Evolutionary conservation across 2,888 invertebrate genomes (phyloP).

Genomic region (Psylliodes chrysocephalus): DNA sequence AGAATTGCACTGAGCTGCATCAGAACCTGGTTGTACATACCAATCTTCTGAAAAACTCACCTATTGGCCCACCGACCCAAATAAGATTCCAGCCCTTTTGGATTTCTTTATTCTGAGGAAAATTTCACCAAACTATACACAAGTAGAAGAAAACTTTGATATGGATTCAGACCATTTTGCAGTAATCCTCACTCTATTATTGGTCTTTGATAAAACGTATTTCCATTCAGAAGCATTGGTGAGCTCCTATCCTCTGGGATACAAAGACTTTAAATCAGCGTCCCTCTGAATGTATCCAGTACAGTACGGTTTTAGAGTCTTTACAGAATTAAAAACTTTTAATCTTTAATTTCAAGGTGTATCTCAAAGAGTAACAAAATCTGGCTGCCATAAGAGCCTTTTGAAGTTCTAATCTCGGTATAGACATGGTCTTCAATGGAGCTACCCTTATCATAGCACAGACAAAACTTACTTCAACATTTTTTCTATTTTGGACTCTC

Average conservation of each 20-base stretch:
- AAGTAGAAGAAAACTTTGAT: too few relatives aligned
- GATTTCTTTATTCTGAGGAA: too few relatives aligned
- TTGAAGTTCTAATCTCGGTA: conserved; percentile 24
- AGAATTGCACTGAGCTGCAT: too few relatives aligned
- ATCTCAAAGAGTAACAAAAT: background rate
- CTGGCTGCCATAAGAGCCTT: conserved; percentile 9
- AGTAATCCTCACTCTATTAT: too few relatives aligned
- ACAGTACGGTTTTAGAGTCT: conserved; percentile 10
- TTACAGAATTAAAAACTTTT: conserved; percentile 2
- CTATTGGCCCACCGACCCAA: too few relatives aligned
- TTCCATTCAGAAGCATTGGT: conserved; percentile 13
- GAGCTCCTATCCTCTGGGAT: background rate
- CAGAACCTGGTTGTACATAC: too few relatives aligned
- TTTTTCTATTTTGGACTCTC: too few relatives aligned
- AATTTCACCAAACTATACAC: too few relatives aligned
- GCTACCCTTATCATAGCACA: background rate
- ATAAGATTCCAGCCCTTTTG: too few relatives aligned
- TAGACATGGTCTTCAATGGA: too few relatives aligned
- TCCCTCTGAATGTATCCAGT: conserved; percentile 9
- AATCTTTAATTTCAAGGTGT: background rate
- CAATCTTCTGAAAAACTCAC: too few relatives aligned
- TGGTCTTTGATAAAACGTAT: background rate
- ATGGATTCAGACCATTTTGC: too few relatives aligned
- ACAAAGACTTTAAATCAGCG: conserved; percentile 10
- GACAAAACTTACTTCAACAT: background rate